These are phyloP conservation scores for Laupala kohalensis DNA, from an alignment of 1,140 invertebrate genomes.

Conservation along the genomic window DNA sequence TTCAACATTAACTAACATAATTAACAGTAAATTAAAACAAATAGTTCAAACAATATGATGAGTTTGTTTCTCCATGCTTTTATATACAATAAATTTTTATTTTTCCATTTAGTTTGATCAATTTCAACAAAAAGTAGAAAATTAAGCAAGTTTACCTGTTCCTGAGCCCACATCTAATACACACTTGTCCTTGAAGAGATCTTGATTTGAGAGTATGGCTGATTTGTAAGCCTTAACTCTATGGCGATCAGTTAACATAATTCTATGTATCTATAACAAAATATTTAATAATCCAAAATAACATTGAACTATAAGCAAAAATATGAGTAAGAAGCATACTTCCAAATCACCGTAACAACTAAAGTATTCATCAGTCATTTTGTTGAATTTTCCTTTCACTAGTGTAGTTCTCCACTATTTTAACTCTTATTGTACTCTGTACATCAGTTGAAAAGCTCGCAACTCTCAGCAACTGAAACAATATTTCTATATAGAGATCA, in stretches of 20 bases:
- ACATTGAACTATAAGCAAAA: no score
- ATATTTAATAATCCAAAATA: no score
- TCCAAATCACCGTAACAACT: not conserved
- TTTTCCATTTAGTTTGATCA: not conserved
- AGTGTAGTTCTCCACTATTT: no score
- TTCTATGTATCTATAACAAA: constrained; percentile 61
- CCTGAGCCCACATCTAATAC: constrained; percentile 85
- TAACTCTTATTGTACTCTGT: no score
- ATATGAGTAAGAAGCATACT: no score
- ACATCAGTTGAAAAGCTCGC: no score
- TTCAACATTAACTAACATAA: not conserved
- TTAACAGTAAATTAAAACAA: not conserved
- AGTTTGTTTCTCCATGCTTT: not conserved
- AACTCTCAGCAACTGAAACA: no score
- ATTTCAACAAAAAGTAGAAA: not conserved
- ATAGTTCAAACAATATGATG: not conserved
- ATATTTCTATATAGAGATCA: no score
- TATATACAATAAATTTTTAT: not conserved
- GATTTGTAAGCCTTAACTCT: constrained; percentile 48
- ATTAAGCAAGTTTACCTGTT: constrained; percentile 32
- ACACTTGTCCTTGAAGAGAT: constrained; percentile 37
- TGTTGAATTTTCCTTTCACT: no score
- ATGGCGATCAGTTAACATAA: constrained; percentile 59
- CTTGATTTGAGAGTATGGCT: constrained; percentile 45
- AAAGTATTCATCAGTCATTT: not conserved